A percentile compares a stretch with the other conserved stretches of the same genome.
These are phyloP conservation scores for Sphenopsis melanotis DNA, from an alignment of 2,797 vertebrate genomes.

Conservation along the genomic window DNA sequence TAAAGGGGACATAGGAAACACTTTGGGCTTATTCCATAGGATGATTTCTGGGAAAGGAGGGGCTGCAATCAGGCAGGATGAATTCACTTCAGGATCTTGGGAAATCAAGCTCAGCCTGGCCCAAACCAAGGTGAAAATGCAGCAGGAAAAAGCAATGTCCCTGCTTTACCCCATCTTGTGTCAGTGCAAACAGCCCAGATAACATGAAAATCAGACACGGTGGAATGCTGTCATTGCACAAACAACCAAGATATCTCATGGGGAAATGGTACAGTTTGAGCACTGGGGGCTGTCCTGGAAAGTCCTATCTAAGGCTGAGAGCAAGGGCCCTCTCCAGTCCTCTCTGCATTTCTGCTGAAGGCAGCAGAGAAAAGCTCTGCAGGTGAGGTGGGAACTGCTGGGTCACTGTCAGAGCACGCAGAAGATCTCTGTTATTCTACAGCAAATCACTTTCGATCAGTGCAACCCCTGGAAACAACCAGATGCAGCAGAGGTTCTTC, in stretches of 20 bases:
- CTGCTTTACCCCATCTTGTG: not conserved
- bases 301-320: not conserved
- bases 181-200: not conserved
- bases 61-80: not conserved
- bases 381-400: not conserved
- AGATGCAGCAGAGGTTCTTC: not conserved
- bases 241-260: not conserved
- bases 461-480: not conserved
- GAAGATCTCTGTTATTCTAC: not conserved
- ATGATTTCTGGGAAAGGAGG: constrained; percentile 10
- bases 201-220: not conserved
- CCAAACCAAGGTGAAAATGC: not conserved
- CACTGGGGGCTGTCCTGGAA: not conserved
- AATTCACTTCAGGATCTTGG: not conserved
- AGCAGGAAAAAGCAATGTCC: not conserved
- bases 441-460: not conserved
- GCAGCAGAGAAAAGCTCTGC: not conserved
- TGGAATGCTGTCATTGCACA: not conserved
- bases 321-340: not conserved
- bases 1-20: not conserved
- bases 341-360: not conserved
- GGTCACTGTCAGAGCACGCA: not conserved
- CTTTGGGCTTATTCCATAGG: not conserved
- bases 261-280: not conserved
- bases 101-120: not conserved